A percentile compares a stretch with the other conserved stretches of the same genome.
Evolutionary conservation across 2,888 invertebrate species (phyloP).

Genomic region (Campopleginae sp.): DNA sequence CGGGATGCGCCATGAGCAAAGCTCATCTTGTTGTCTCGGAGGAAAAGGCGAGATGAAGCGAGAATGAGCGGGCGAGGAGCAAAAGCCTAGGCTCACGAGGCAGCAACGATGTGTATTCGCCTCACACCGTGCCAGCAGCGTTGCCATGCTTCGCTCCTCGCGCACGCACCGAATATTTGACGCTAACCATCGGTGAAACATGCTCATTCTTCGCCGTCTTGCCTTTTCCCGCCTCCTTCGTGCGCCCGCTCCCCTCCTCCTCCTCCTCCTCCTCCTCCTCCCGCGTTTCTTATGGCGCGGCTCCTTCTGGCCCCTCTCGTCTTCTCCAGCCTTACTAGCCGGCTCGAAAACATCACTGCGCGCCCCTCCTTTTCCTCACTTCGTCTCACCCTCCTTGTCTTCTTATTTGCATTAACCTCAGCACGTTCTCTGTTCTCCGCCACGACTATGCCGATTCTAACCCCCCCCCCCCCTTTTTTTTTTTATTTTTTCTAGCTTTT

Average conservation of each 20-base stretch:
- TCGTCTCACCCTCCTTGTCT: conserved; percentile 21
- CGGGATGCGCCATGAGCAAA: conserved; percentile 27
- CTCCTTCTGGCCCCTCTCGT: conserved; percentile 46
- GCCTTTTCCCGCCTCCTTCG: conserved; percentile 34
- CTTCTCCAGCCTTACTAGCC: conserved; percentile 81
- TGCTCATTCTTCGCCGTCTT: conserved; percentile 72
- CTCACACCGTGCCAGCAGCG: conserved; percentile 73
- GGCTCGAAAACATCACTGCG: conserved; percentile 82
- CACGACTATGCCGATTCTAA: conserved; percentile 62
- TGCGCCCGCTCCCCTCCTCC: conserved; percentile 29
- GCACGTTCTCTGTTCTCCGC: conserved; percentile 63
- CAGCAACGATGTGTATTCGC: conserved; percentile 37
- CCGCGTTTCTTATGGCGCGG: conserved; percentile 32
- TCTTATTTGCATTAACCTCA: conserved; percentile 78
- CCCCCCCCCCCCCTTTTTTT: too few relatives aligned
- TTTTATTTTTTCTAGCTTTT: conserved; percentile 73
- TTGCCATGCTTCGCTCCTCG: conserved; percentile 79
- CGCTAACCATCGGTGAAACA: conserved; percentile 83
- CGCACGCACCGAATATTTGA: conserved; percentile 83
- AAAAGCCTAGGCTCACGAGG: conserved; percentile 45
- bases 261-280: conserved; percentile 25
- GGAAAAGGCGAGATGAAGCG: conserved; percentile 45
- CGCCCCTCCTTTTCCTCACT: conserved; percentile 64
- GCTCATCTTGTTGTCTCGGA: conserved; percentile 43
- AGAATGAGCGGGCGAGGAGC: conserved; percentile 42